A percentile compares a stretch with the other conserved stretches of the same genome.
Evolutionary conservation across 2,113 vertebrate genomes (phyloP).

Genomic region (Pelecanoides urinatrix): DNA sequence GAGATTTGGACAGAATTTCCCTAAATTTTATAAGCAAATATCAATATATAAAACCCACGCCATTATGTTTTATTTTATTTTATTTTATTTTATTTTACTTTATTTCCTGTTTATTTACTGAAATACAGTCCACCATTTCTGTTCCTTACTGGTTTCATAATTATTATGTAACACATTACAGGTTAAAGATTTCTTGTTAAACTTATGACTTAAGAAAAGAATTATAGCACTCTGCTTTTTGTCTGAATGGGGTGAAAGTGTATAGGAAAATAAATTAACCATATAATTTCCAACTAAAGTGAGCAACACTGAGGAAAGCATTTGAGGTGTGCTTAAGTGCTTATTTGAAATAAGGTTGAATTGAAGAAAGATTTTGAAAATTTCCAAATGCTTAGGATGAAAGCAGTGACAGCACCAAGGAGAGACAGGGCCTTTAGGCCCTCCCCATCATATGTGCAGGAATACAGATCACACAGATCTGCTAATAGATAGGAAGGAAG

Average conservation of each 20-base stretch:
- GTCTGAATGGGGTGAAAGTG: background rate
- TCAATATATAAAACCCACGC: background rate
- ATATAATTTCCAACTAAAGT: background rate
- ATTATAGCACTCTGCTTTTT: background rate
- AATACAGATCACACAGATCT: background rate
- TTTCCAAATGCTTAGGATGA: background rate
- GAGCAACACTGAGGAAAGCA: background rate
- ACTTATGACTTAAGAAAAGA: background rate
- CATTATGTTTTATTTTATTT: background rate
- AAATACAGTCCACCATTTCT: background rate
- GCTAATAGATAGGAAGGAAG: background rate
- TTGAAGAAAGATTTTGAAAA: background rate
- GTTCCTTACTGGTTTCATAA: background rate
- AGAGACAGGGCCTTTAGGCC: background rate
- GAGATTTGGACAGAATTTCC: background rate
- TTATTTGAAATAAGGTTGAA: background rate
- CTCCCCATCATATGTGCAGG: background rate
- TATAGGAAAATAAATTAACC: background rate
- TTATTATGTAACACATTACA: background rate
- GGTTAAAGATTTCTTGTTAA: background rate
- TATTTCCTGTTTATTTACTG: background rate
- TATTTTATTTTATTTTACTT: background rate
- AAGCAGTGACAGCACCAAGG: background rate
- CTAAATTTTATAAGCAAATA: background rate
- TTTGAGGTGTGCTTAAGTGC: background rate